These are phyloP conservation scores for Buteo buteo DNA, from an alignment of 2,113 vertebrate species.

Conservation along the genomic window DNA sequence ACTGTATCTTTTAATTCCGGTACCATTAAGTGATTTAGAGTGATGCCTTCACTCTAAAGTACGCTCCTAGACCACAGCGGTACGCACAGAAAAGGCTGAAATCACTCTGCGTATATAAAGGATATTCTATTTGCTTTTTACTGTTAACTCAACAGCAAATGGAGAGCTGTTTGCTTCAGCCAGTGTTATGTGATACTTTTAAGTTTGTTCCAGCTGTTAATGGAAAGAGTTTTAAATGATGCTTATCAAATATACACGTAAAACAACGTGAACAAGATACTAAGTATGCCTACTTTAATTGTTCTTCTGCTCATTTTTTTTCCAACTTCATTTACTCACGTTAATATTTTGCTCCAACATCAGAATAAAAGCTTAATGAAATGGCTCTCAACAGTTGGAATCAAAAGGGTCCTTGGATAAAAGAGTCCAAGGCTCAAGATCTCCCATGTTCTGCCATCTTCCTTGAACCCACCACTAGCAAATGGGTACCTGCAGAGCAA, in stretches of 20 bases:
- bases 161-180: not conserved
- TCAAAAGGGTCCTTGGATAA: not conserved
- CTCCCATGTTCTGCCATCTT: not conserved
- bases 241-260: not conserved
- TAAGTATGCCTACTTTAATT: not conserved
- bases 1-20: conserved; percentile 50
- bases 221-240: conserved; percentile 21
- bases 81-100: conserved; percentile 7
- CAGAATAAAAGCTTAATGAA: not conserved
- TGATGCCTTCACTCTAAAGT: conserved; percentile 35
- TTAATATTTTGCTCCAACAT: not conserved
- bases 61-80: not conserved
- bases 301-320: not conserved
- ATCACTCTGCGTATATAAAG: not conserved
- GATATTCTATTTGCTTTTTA: conserved; percentile 19
- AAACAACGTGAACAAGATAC: not conserved
- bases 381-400: not conserved
- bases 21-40: conserved; percentile 43
- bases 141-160: not conserved
- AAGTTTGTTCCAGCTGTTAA: not conserved
- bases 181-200: not conserved
- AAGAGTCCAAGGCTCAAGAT: not conserved
- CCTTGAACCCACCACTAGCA: not conserved
- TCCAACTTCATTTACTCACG: not conserved
- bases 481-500: not conserved